Evolutionary conservation across 2,797 vertebrate species (phyloP), one percentile per base, ranked within the genome.

Genomic region (Hippocampus kuda): DNA sequence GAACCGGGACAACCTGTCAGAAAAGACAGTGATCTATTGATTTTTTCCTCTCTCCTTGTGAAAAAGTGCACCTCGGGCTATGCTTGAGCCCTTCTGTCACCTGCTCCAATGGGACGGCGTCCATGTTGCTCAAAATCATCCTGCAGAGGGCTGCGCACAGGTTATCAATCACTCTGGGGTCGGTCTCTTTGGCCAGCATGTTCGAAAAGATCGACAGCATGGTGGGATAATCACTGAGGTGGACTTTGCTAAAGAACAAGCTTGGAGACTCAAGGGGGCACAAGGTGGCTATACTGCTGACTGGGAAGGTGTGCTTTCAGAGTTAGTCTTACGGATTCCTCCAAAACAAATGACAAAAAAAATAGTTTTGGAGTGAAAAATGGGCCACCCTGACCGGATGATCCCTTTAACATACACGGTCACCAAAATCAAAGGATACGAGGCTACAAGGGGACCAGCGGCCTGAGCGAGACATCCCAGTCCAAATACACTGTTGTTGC

Each of bases 81-180:
- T 12, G 22, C 61, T 11, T 4, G 26, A 20, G 8, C 51, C 18
- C 46, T 22, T 22, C 16, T 1, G 4, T 12, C 51, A 94, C 95
- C 94, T 95, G 94, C 65, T 93, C 91, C 5, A 95, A 86, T 0
- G 93, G 93, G 5, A 95, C 90, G 0, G 83, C 89, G 0, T 78
- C 86, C 24, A 88, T 79, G 22, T 92, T 92, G 79, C 90, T 89
- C 81, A 93, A 70, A 57, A 95, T 88, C 91, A 96, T 93, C 70
- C 95, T 90, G 73, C 94, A 93, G 3, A 96, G 89, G 15, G 95
- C 94, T 26, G 91, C 94, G 26, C 95, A 96, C 70, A 95, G 89
- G 77, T 97, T 97, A 87, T 97, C 95, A 1, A 91, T 89, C 62
- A 95, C 94, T 44, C 91, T 88, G 48, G 77, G 78, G 49, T 93